Evolutionary conservation across 2,888 invertebrate species (phyloP).

Genomic region (Azorinus chamasolen): DNA sequence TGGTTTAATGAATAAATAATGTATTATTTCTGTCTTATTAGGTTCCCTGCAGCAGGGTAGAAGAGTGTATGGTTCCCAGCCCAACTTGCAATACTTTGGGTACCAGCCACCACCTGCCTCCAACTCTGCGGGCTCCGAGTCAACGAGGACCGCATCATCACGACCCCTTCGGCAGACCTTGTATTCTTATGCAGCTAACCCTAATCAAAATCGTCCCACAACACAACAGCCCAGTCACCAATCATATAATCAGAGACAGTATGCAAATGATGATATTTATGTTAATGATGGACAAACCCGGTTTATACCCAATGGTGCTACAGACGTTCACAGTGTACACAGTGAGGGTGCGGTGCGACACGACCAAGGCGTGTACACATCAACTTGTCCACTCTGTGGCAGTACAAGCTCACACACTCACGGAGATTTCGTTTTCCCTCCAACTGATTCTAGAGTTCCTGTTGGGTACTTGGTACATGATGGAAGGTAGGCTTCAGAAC

Average conservation of each 20-base stretch:
- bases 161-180: constrained; percentile 61
- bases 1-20: no score
- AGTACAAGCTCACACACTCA: constrained; percentile 73
- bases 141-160: constrained; percentile 25
- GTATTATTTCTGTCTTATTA: no score
- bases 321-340: constrained; percentile 28
- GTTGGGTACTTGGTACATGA: constrained; percentile 56
- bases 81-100: constrained; percentile 55
- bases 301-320: constrained; percentile 58
- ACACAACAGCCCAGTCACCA: constrained; percentile 20
- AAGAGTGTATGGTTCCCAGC: constrained; percentile 65
- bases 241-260: constrained; percentile 52
- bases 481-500: constrained; percentile 48
- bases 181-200: constrained; percentile 64
- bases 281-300: constrained; percentile 58
- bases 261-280: constrained; percentile 68
- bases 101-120: constrained; percentile 62
- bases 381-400: constrained; percentile 76
- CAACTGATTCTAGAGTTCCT: constrained; percentile 47
- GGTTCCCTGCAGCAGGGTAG: constrained; percentile 38
- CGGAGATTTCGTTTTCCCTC: constrained; percentile 68
- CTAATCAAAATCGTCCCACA: constrained; percentile 40
- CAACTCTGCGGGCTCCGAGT: constrained; percentile 30
- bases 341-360: constrained; percentile 37
- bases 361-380: constrained; percentile 60